These are phyloP conservation scores for Drosophila erecta DNA, from an alignment of 1,140 invertebrate species.

Conservation along the genomic window DNA sequence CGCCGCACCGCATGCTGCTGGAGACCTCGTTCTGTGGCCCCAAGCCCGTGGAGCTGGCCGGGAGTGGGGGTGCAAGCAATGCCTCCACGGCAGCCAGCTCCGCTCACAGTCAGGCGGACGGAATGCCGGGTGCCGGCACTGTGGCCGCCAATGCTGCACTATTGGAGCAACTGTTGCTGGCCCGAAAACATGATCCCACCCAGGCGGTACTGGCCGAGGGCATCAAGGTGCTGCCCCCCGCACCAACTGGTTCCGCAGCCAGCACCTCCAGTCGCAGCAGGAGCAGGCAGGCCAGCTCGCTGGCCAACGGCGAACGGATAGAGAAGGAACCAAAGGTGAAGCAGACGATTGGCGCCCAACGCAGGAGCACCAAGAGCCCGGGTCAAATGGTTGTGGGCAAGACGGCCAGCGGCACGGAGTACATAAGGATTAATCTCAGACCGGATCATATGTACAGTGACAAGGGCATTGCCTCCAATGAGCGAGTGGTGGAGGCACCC, in stretches of 20 bases:
- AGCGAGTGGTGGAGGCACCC: slow-evolving; percentile 80
- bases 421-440: slow-evolving; percentile 88
- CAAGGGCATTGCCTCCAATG: slow-evolving; percentile 83
- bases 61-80: slow-evolving; percentile 33
- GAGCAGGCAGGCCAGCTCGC: slow-evolving; percentile 17
- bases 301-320: not conserved
- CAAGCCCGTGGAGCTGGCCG: slow-evolving; percentile 88
- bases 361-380: slow-evolving; percentile 75
- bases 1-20: slow-evolving; percentile 94
- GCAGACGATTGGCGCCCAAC: slow-evolving; percentile 52
- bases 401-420: slow-evolving; percentile 85
- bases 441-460: slow-evolving; percentile 88
- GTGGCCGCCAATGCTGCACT: slow-evolving; percentile 41
- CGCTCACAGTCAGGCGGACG: slow-evolving; percentile 85
- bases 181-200: slow-evolving; percentile 86
- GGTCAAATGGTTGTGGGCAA: slow-evolving; percentile 81
- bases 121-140: slow-evolving; percentile 61
- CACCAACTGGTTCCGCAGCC: slow-evolving; percentile 26
- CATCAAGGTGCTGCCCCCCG: slow-evolving; percentile 78
- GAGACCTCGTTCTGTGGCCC: slow-evolving; percentile 95
- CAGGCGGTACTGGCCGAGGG: slow-evolving; percentile 86
- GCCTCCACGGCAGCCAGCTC: slow-evolving; percentile 65
- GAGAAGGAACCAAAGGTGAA: slow-evolving; percentile 39
- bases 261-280: slow-evolving; percentile 44
- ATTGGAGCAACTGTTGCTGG: slow-evolving; percentile 88